A percentile compares a stretch with the other conserved stretches of the same genome.
Conservation (phyloP, 2,113 vertebrate genomes). For the Cyanoramphus novaezelandiae region DNA sequence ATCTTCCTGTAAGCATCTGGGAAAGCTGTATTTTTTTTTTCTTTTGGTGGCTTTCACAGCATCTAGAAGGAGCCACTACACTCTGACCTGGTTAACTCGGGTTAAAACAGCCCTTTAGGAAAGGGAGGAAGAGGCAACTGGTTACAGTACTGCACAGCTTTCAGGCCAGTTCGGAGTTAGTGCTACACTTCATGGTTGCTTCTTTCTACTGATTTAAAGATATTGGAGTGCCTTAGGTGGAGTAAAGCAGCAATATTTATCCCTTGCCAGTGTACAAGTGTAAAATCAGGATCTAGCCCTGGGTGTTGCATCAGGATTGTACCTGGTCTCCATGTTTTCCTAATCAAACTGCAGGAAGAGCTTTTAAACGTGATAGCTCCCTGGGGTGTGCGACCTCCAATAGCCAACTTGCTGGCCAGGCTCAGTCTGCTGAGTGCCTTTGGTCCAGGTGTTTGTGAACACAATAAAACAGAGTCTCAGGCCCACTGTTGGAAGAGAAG, state of each 20-base stretch:
- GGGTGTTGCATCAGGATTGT: not conserved
- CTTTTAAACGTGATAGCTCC: fast-evolving
- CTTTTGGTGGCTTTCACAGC: not conserved
- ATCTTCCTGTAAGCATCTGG: not conserved
- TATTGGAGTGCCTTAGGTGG: fast-evolving
- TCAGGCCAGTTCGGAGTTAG: not conserved
- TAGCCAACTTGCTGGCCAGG: fast-evolving
- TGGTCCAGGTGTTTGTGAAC: no score
- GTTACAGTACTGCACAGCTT: fast-evolving
- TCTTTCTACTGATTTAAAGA: fast-evolving
- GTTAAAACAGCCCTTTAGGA: not conserved
- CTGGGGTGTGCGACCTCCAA: fast-evolving
- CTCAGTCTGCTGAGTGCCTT: not conserved
- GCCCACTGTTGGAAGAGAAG: not conserved
- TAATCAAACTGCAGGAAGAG: not conserved
- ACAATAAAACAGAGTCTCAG: no score
- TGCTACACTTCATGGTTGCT: fast-evolving
- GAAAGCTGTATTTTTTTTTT: not conserved
- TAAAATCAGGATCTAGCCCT: not conserved
- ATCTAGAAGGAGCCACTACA: not conserved
- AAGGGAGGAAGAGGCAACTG: not conserved
- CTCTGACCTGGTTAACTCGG: not conserved
- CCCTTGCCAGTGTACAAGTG: not conserved
- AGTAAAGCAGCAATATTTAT: not conserved
- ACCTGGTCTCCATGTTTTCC: not conserved